Evolutionary conservation across 2,888 invertebrate genomes (phyloP).

Genomic region (Dryobota labecula): DNA sequence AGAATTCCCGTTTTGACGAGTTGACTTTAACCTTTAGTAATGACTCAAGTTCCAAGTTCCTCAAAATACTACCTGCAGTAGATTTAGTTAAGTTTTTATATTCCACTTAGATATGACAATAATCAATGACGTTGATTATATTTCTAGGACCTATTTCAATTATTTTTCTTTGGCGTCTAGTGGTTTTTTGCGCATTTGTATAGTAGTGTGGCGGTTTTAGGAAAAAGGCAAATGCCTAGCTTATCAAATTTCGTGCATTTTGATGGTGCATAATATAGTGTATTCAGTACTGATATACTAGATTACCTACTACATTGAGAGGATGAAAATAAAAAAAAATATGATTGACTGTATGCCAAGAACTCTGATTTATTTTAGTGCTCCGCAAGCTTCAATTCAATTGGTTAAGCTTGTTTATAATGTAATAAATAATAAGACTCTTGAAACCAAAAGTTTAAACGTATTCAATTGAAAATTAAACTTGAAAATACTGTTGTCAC

Average conservation of each 20-base stretch:
- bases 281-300: slow-evolving; percentile 3
- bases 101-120: slow-evolving; percentile 36
- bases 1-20: background rate
- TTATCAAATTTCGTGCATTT: background rate
- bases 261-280: background rate
- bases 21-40: background rate
- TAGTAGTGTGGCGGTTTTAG: background rate
- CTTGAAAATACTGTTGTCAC: background rate
- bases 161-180: background rate
- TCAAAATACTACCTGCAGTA: slow-evolving; percentile 21
- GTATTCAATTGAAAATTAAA: slow-evolving; percentile 15
- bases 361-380: background rate
- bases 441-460: slow-evolving; percentile 3
- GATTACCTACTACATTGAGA: background rate
- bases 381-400: background rate
- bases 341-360: too few relatives aligned
- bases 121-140: background rate
- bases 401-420: slow-evolving; percentile 2
- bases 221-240: background rate
- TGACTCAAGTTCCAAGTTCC: slow-evolving; percentile 23
- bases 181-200: background rate
- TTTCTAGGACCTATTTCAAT: background rate
- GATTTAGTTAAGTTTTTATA: slow-evolving; percentile 33
- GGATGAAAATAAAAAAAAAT: background rate
- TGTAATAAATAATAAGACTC: slow-evolving; percentile 1